Conservation (phyloP, 2,113 vertebrate genomes). For the Rhinolophus sinicus region DNA sequence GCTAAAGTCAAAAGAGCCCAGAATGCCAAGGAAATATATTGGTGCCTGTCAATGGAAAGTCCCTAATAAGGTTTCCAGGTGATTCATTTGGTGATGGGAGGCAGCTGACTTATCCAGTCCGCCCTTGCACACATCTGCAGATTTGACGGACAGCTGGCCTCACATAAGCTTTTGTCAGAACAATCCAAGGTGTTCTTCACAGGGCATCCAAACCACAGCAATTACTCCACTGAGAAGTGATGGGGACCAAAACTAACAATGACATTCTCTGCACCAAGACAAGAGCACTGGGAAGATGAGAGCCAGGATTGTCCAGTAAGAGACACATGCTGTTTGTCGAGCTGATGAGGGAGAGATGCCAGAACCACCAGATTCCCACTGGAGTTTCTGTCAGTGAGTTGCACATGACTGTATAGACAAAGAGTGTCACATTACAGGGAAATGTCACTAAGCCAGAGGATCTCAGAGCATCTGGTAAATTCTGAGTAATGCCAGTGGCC, state of each 20-base stretch:
- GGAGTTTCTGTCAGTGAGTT: neutral
- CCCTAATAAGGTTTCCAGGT: constrained; percentile 81
- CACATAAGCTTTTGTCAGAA: constrained; percentile 76
- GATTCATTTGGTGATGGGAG: constrained; percentile 79
- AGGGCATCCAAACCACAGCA: constrained; percentile 68
- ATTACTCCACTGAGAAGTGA: constrained; percentile 77
- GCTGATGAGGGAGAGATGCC: neutral
- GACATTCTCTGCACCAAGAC: constrained; percentile 75
- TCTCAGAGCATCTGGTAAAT: constrained; percentile 3
- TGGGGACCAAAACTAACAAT: constrained; percentile 65
- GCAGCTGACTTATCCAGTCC: constrained; percentile 75
- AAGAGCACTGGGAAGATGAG: constrained; percentile 77
- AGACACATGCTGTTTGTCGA: constrained; percentile 71
- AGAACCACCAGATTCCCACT: neutral
- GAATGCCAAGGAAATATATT: constrained; percentile 80
- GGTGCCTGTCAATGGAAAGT: constrained; percentile 77
- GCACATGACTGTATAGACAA: neutral
- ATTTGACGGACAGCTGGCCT: constrained; percentile 79
- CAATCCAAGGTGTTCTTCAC: constrained; percentile 67
- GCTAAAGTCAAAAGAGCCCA: constrained; percentile 64
- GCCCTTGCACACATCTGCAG: constrained; percentile 68
- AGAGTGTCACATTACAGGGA: neutral
- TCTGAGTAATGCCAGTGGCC: neutral
- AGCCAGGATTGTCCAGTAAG: constrained; percentile 44
- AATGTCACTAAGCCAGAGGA: neutral